A percentile compares a stretch with the other conserved stretches of the same genome.
Conservation (phyloP, 2,797 vertebrate genomes). For the Esox lucius region DNA sequence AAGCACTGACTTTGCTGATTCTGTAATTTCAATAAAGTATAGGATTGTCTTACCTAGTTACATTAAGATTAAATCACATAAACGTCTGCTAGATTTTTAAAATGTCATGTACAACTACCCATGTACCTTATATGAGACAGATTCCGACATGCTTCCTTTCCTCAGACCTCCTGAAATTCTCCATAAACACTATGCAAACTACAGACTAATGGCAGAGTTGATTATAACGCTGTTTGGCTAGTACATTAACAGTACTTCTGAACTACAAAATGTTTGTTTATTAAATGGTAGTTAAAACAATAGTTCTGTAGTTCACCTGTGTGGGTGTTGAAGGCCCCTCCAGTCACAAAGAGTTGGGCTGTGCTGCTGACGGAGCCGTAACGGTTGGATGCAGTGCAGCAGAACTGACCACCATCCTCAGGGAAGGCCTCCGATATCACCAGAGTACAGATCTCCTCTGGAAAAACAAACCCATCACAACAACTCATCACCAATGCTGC, state of each 20-base stretch:
- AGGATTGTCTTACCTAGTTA: too few species aligned
- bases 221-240: background rate
- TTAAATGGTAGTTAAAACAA: background rate
- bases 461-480: slow-evolving; percentile 34
- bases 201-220: background rate
- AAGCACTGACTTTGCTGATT: too few species aligned
- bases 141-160: too few species aligned
- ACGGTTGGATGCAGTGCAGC: slow-evolving; percentile 85
- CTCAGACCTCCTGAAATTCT: background rate
- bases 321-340: slow-evolving; percentile 50
- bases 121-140: too few species aligned
- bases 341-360: slow-evolving; percentile 80
- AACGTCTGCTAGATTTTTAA: too few species aligned
- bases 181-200: background rate
- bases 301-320: background rate
- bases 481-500: background rate
- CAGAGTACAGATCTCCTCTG: slow-evolving; percentile 97
- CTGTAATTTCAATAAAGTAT: too few species aligned
- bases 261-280: background rate
- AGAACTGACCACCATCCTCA: slow-evolving; percentile 92
- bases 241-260: too few species aligned
- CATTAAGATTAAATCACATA: too few species aligned
- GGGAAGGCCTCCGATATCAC: slow-evolving; percentile 96
- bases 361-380: slow-evolving; percentile 83
- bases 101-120: too few species aligned